phyloP scores from a whole-genome alignment of 1,140 invertebrate genomes.

The Drosophila sproati region DNA sequence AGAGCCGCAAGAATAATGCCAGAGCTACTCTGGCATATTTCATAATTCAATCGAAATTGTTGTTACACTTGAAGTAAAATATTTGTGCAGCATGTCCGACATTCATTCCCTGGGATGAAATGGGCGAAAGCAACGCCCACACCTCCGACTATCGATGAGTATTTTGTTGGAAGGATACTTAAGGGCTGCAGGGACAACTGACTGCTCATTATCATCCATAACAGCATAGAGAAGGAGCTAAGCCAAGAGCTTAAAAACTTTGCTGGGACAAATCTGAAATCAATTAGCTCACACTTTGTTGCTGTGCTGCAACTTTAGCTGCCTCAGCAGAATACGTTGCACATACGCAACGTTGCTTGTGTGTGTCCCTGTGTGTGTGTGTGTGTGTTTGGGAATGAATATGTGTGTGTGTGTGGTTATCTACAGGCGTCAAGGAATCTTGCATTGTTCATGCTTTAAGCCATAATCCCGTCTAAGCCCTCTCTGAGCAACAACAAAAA shows the following conservation, averaged over 20 bases:
- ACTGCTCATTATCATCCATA: conserved; percentile 20
- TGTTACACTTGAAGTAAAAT: conserved; percentile 57
- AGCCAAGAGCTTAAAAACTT: conserved; percentile 25
- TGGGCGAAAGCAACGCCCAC: not conserved
- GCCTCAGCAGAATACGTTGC: conserved; percentile 7
- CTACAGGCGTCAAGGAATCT: conserved; percentile 19
- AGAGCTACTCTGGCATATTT: conserved; percentile 48
- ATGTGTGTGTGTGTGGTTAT: not conserved
- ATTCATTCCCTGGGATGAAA: not conserved
- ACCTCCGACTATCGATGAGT: conserved; percentile 5
- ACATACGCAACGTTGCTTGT: not conserved
- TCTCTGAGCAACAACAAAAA: conserved; percentile 2
- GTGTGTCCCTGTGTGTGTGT: too few relatives aligned
- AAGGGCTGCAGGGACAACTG: conserved; percentile 13
- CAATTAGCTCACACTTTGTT: conserved; percentile 49
- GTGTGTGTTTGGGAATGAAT: not conserved
- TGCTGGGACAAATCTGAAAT: conserved; percentile 17
- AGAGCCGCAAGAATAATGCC: conserved; percentile 5
- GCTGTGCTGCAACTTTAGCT: conserved; percentile 3
- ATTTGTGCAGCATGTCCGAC: conserved; percentile 36
- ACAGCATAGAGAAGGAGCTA: conserved; percentile 25
- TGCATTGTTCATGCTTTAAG: conserved; percentile 37
- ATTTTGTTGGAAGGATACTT: conserved; percentile 11
- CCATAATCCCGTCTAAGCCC: conserved; percentile 42
- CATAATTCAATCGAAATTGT: conserved; percentile 80